Conservation (phyloP, 2,113 vertebrate species). For the Phalacrocorax carbo region DNA sequence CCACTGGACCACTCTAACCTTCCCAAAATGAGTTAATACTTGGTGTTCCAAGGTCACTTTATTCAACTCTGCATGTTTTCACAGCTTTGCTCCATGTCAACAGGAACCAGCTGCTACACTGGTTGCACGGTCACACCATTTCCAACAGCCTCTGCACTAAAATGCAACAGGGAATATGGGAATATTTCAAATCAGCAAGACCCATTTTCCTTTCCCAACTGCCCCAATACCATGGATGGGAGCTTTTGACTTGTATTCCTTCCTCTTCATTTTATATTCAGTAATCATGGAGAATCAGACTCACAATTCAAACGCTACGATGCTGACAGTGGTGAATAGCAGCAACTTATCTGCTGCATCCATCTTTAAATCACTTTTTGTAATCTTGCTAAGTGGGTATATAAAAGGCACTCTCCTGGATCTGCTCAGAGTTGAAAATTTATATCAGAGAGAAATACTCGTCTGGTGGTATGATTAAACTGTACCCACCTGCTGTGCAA, state of each 20-base stretch:
- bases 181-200: neutral
- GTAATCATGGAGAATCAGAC: neutral
- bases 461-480: neutral
- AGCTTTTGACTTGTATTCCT: neutral
- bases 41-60: neutral
- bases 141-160: neutral
- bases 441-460: rapidly evolving
- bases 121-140: rapidly evolving
- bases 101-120: neutral
- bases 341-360: neutral
- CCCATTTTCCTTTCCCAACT: neutral
- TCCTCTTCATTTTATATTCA: neutral
- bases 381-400: neutral
- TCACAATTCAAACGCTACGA: neutral
- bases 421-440: neutral
- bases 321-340: neutral
- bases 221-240: neutral
- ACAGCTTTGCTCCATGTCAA: neutral
- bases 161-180: neutral
- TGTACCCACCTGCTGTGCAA: neutral
- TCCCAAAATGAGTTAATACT: neutral
- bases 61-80: neutral
- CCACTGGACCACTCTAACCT: neutral
- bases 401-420: neutral
- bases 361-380: neutral